Evolutionary conservation across 64 coral and sea anemone genomes (phyloP).

Genomic region (Acropora yongei): DNA sequence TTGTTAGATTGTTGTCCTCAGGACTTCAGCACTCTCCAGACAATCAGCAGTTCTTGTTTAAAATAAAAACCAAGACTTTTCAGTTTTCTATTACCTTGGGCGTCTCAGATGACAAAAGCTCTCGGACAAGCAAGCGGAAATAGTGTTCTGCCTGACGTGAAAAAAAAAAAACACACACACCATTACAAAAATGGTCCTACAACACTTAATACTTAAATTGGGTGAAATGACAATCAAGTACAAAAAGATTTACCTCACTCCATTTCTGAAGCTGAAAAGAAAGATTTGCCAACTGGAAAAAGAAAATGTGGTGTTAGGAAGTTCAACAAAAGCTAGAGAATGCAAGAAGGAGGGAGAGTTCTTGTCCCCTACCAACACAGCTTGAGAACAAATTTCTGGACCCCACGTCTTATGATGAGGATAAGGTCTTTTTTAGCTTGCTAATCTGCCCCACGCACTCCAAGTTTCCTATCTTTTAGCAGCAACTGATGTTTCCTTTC

Average conservation of each 20-base stretch:
- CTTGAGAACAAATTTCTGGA: no score
- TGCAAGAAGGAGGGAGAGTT: no score
- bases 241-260: constrained; percentile 15
- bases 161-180: background rate
- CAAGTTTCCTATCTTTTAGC: no score
- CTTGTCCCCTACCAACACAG: no score
- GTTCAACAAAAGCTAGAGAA: no score
- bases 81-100: constrained; percentile 1
- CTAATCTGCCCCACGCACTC: no score
- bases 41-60: background rate
- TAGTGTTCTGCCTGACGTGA: constrained; percentile 16
- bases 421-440: no score
- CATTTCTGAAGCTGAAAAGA: constrained; percentile 44
- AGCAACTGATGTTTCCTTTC: no score
- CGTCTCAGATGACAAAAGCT: constrained; percentile 28
- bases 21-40: no score
- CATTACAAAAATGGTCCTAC: background rate
- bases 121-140: constrained; percentile 21
- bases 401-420: no score
- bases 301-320: background rate
- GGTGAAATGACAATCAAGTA: background rate
- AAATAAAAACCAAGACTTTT: background rate
- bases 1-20: no score
- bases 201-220: background rate
- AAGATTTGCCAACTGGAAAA: constrained; percentile 25